phyloP scores from a whole-genome alignment of 2,113 vertebrate genomes.

The Lutjanus erythropterus region DNA sequence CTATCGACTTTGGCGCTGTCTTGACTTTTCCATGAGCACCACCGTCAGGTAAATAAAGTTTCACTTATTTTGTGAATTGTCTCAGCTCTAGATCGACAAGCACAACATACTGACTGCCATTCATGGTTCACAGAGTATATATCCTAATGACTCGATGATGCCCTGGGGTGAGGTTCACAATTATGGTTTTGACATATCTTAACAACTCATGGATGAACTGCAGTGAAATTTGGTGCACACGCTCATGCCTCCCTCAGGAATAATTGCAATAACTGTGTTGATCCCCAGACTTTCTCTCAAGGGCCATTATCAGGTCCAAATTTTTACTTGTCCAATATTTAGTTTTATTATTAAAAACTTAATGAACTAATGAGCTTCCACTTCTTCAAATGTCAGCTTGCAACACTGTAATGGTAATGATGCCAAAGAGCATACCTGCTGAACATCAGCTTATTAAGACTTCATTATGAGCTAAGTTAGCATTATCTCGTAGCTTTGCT shows the following conservation, averaged over 20 bases:
- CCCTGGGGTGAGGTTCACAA: too few relatives aligned
- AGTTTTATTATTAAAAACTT: neutral
- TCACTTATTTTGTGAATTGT: neutral
- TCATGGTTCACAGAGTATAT: too few relatives aligned
- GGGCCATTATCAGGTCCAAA: neutral
- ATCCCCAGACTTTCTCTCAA: too few relatives aligned
- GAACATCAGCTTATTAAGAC: neutral
- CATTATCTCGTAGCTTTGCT: neutral
- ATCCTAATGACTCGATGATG: neutral
- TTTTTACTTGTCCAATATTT: neutral
- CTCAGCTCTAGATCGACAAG: neutral
- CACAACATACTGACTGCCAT: neutral
- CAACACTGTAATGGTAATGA: neutral
- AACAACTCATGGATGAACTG: neutral
- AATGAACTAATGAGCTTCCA: neutral
- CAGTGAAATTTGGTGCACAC: neutral
- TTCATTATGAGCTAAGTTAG: neutral
- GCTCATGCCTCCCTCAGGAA: too few relatives aligned
- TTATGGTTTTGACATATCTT: neutral
- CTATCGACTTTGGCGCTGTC: neutral
- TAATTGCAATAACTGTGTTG: too few relatives aligned
- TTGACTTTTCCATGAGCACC: neutral
- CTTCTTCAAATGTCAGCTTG: neutral
- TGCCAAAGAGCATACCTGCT: neutral
- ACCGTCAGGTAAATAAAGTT: neutral